Base-by-base conservation (phyloP, 2,888 invertebrate genomes). In the Spatulosminthurus flaviceps region DNA sequence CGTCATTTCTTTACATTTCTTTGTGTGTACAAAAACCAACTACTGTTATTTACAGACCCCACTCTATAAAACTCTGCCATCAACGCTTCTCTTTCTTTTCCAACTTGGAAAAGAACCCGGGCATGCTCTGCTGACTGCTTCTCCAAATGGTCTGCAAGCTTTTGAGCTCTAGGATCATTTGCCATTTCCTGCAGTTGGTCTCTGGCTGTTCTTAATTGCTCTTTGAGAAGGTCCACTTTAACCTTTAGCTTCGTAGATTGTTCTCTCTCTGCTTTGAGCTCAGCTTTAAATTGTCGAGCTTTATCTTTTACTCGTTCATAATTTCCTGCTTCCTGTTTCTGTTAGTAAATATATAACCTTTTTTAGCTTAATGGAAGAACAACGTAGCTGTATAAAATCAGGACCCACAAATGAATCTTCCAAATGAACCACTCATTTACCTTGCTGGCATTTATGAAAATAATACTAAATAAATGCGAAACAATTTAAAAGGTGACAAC, bases 211-310 rank as follows among this genome's bases (percentile, higher is more conserved):
- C 78, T 28, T 7, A 70, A 70, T 66, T 80, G 72, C 60, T 79
- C 77, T 66, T 72, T 78, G 1, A 64, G 22, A 26, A 51, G 28
- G 5, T 82, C 80, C 22, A 80, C 69, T 74, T 80, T 81, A 13
- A 66, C 11, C 43, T 78, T 80, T 5, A 82, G 41, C 60, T 70
- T 72, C 11, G 51, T 78, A 19, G 78, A 77, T 28, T 74, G 41
- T 0, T 81, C 82, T 74, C 75, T 64, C 69, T 82, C 82, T 2
- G 76, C 42, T 61, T 79, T 76, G 22, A 82, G 60, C 13, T 80
- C 80, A 0, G 66, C 28, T 74, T 80, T 81, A 9, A 80, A 61
- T 13, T 51, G 13, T 4, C 78, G 76, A 19, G 60, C 72, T 80
- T 80, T 79, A 43, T 79, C 81, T 66, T 77, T 77, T 43, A 78